Conservation (phyloP, 2,113 vertebrate genomes). For the Pandion haliaetus region DNA sequence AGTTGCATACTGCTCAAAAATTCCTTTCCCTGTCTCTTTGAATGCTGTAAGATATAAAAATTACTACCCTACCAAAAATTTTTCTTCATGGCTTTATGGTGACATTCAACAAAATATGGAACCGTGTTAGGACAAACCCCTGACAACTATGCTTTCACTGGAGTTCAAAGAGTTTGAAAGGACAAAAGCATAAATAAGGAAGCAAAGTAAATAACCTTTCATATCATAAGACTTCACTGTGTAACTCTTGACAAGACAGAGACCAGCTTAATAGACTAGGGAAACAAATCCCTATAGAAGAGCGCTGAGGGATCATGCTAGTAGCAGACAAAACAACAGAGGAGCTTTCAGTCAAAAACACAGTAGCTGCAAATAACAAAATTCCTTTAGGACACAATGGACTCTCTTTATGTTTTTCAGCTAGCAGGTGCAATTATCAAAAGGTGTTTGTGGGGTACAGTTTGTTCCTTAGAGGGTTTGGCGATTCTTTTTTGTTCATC, state of each 20-base stretch:
- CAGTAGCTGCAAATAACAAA: constrained; percentile 24
- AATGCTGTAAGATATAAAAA: neutral
- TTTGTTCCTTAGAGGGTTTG: neutral
- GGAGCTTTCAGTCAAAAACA: constrained; percentile 1
- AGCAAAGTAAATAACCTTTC: constrained; percentile 28
- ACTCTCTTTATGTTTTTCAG: neutral
- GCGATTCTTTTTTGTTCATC: neutral
- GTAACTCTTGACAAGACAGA: constrained; percentile 13
- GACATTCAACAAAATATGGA: neutral
- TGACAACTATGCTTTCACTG: constrained; percentile 48
- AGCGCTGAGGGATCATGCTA: neutral
- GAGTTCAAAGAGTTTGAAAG: constrained; percentile 26
- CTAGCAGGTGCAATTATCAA: neutral
- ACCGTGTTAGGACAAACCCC: neutral
- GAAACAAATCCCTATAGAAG: constrained; percentile 39
- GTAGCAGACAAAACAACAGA: neutral
- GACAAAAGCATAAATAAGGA: neutral
- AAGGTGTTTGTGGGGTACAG: neutral
- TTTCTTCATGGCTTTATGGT: neutral
- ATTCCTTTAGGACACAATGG: neutral
- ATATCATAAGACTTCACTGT: neutral
- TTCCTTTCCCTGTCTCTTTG: neutral
- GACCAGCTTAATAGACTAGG: neutral
- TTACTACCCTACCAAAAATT: neutral
- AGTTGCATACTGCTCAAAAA: neutral